A percentile compares a stretch with the other conserved stretches of the same genome.
Evolutionary conservation across 2,797 vertebrate species (phyloP).

Genomic region (Pteronotus mesoamericanus): DNA sequence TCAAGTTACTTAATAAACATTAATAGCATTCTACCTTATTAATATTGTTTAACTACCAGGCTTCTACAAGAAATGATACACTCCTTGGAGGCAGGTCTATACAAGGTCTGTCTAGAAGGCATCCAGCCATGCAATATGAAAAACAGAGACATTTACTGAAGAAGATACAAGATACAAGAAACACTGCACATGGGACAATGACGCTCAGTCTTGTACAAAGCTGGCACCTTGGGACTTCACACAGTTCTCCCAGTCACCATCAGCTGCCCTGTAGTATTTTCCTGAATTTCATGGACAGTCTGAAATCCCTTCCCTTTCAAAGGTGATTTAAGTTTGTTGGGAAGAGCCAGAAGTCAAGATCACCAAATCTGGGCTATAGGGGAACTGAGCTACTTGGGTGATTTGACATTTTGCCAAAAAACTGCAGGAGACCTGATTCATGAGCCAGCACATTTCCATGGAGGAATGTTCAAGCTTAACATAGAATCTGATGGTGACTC

Average conservation of each 20-base stretch:
- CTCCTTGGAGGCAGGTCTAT: not conserved
- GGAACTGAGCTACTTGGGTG: not conserved
- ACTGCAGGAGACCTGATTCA: not conserved
- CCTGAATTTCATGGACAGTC: not conserved
- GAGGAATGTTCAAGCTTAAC: not conserved
- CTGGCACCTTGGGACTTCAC: not conserved
- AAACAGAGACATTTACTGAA: not conserved
- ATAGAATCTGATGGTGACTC: not conserved
- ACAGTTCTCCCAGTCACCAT: not conserved
- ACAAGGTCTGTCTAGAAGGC: not conserved
- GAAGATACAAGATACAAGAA: not conserved
- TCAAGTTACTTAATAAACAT: slow-evolving; percentile 25
- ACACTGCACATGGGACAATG: not conserved
- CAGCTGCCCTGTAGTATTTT: not conserved
- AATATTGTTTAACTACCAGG: not conserved
- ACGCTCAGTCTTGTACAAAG: not conserved
- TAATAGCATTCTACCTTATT: not conserved
- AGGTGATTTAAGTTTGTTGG: not conserved
- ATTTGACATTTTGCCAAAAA: not conserved
- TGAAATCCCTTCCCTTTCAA: not conserved
- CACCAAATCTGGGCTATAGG: not conserved
- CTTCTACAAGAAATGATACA: not conserved
- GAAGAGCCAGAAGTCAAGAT: not conserved
- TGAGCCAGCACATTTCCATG: not conserved
- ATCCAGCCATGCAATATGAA: not conserved